A percentile compares a stretch with the other conserved stretches of the same genome.
Conservation (phyloP, 2,797 vertebrate genomes). For the Kryptolebias ocellatus region DNA sequence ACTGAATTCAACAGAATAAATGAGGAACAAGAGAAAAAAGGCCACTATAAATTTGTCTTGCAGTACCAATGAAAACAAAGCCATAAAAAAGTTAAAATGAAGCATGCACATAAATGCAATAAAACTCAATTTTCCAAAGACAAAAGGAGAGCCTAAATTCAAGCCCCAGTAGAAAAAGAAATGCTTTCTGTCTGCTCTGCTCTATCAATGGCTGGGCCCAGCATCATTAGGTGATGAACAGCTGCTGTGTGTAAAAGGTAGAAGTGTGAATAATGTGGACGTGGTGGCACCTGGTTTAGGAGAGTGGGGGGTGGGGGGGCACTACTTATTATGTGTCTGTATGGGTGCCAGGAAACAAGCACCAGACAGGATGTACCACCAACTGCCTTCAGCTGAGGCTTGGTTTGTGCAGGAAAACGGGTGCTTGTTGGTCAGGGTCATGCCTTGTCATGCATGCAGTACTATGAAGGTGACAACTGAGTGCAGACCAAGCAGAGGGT, state of each 20-base stretch:
- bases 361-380: conserved; percentile 61
- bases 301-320: conserved; percentile 35
- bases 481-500: conserved; percentile 15
- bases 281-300: conserved; percentile 72
- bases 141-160: conserved; percentile 29
- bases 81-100: background rate
- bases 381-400: conserved; percentile 60
- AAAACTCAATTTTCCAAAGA: conserved; percentile 36
- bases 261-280: conserved; percentile 78
- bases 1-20: conserved; percentile 53
- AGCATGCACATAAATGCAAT: conserved; percentile 19
- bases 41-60: background rate
- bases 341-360: conserved; percentile 69
- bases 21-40: conserved; percentile 5
- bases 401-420: conserved; percentile 40
- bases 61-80: conserved; percentile 5
- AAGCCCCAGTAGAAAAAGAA: conserved; percentile 43
- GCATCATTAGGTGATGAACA: conserved; percentile 78
- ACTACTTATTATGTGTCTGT: conserved; percentile 70
- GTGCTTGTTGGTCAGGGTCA: conserved; percentile 28
- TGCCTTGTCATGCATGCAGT: conserved; percentile 11
- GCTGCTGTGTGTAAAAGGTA: conserved; percentile 76
- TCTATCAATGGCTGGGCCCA: conserved; percentile 50
- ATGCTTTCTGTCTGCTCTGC: conserved; percentile 39
- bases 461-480: conserved; percentile 24